Evolutionary conservation across 2,888 invertebrate species (phyloP), one percentile per base, ranked within the genome.

Genomic region (Caenorhabditis sp.): DNA sequence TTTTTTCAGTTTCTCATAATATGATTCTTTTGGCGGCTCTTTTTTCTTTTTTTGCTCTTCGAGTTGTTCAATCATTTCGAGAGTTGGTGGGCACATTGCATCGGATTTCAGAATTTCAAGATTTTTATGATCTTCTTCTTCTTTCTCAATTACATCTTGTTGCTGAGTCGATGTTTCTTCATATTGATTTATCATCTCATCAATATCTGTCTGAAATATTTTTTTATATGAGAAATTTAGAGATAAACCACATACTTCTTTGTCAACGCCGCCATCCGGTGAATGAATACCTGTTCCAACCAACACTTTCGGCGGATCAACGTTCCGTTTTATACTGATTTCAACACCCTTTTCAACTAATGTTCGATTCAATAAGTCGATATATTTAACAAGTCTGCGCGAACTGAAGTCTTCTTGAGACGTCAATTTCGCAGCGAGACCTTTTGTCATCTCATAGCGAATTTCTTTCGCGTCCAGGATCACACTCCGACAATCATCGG

Each of bases 301-400:
- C 63, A 83, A 54, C n/a, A 69, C 66, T 63, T 69, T 78, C 24
- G 83, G 78, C 1, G 83, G 76, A 64, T 80, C 62, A 6, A 79
- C 67, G 23, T 70, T 67, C 21, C 83, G 58, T 69, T 71, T 77
- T 27, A 77, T 24, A 1, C 65, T 21, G 19, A 77, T 53, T 1
- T 66, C 65, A 14, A 75, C 64, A 4, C 74, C 77, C 12, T 69
- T 70, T 12, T 76, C 76, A 23, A 69, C 62, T 3, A 77, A 54
- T 24, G 59, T 27, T 24, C 63, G 64, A 50, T 72, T 72, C 65
- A 72, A 21, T 4, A 72, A 19, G 27, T 72, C 65, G 12, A 72
- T 72, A 37, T 72, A 72, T 49, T 68, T 72, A 0, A 60, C 57
- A 10, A 79, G 62, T 36, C 66, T 53, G 31, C 73, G 26, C 26